Percentiles rank a stretch among this genome's conserved stretches.
These are phyloP conservation scores for Meleagris gallopavo DNA, from an alignment of 2,113 vertebrate genomes.

Conservation along the genomic window DNA sequence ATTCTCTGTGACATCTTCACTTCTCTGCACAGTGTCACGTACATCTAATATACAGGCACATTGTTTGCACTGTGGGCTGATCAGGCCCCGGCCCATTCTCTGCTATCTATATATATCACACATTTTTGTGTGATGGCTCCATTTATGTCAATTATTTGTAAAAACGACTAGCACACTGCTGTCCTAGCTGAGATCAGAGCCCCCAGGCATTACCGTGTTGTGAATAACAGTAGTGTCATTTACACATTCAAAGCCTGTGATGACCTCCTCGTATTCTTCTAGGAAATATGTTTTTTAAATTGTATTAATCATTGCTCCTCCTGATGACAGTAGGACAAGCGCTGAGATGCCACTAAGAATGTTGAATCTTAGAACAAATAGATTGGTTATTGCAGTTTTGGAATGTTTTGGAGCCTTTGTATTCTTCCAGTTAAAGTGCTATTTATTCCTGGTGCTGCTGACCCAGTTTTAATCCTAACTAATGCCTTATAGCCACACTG, in stretches of 20 bases:
- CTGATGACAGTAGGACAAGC: neutral
- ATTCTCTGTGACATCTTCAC: accelerated
- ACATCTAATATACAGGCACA: neutral
- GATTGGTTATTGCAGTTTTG: neutral
- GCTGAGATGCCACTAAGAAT: neutral
- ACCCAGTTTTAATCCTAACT: constrained; percentile 59
- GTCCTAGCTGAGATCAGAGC: neutral
- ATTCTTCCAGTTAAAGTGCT: constrained; percentile 36
- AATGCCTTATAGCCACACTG: constrained; percentile 25
- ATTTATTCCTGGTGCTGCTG: constrained; percentile 43
- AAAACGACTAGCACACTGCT: neutral
- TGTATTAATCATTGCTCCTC: neutral
- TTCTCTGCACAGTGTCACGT: neutral
- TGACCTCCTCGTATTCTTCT: neutral
- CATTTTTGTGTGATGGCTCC: neutral
- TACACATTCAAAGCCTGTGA: neutral
- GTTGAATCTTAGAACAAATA: neutral
- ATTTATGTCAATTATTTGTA: neutral
- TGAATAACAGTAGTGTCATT: neutral
- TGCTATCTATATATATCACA: neutral
- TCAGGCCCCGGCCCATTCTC: neutral
- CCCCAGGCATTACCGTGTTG: neutral
- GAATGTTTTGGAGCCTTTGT: neutral
- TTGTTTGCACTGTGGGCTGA: neutral
- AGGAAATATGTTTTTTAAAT: neutral